Base-by-base conservation (phyloP, 37 sponge, comb jelly and placozoan species). In the Agelas oroides region DNA sequence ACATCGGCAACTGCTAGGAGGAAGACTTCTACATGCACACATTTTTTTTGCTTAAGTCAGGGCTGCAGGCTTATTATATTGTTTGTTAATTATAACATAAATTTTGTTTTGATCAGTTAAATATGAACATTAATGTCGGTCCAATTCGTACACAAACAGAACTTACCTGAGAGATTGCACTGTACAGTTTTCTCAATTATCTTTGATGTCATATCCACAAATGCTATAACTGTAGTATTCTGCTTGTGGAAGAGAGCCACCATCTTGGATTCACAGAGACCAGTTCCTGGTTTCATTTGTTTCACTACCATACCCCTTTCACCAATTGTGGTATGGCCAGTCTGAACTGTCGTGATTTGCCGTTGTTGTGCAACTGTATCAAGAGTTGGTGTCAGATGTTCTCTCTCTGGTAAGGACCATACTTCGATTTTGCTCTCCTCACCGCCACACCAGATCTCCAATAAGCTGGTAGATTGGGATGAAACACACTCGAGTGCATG, bases 391-490 rank as follows among this genome's bases (percentile, higher is more conserved):
- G 34, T 37, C 27, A 27, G 33, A 2, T 27, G 14, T 2, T 52
- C 36, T 1, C 58, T 53, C 41, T 65, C 15, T 5, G 60, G 52
- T 16, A 84, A 28, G 20, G 38, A 59, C 90, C 79, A 84, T 28
- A 84, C 78, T 39, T 76, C 84, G 12, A 89, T 37, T 25, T 34
- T 17, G 21, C 36, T 20, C 13, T 39, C 36, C 8, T 56, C 56
- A n/a, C 59, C 24, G 16, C 90, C 85, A 54, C 84, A 84, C 90
- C 90, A 89, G 32, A 89, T 32, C 59, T 84, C 85, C 32, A 89
- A 20, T 12, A 8, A 12, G 46, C 46, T 46, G 25, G 5, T 37
- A 53, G 40, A 31, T 13, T 70, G 57, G 37, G 79, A 30, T 20
- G 83, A 65, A 71, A 79, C 21, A 65, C 65, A 36, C 65, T 41